Evolutionary conservation across 2,888 invertebrate genomes (phyloP), one percentile per base, ranked within the genome.

Genomic region (Nymphalis c-album): DNA sequence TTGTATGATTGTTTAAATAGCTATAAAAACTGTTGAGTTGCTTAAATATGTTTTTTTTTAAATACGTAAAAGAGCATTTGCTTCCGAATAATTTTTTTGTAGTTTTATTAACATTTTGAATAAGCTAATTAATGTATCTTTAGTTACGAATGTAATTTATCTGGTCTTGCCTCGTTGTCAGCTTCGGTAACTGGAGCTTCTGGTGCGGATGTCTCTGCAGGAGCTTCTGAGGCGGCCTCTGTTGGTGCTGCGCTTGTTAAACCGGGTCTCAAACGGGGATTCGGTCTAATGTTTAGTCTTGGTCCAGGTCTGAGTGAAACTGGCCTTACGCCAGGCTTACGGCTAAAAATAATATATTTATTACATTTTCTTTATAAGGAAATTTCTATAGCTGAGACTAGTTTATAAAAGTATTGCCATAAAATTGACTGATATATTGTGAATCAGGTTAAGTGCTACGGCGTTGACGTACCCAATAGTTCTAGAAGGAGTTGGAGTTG

Each of bases 221-320:
- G 87, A 7, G 88, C 82, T 59, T 93, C 92, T 1, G 93, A 86
- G 1, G 87, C 82, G 7, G 91, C 82, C 7, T 93, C 88, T 0
- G 93, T 92, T 0, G 93, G 85, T 0, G 90, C 87, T 0, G 85
- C 81, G 81, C 84, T 60, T 79, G 88, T 68, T 6, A 71, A 62
- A 2, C 93, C 93, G 1, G 93, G 91, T 77, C 94, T 90, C 64
- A 90, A 84, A 82, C 93, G 72, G 2, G 85, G 81, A 75, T 71
- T 85, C 10, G 90, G 84, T 1, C 90, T 82, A 63, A 95, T 83
- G 80, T 94, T 95, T 59, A 96, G 87, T 77, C 95, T 93, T 2
- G 94, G 94, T 2, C 95, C 95, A 0, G 95, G 95, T 66, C 95
- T 90, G 62, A 95, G 87, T 0, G 95, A 93, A 8, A 75, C 75